Percentiles rank a stretch among this genome's conserved stretches.
These are phyloP conservation scores for Psettodes erumei DNA, from an alignment of 2,113 vertebrate genomes.

Conservation along the genomic window DNA sequence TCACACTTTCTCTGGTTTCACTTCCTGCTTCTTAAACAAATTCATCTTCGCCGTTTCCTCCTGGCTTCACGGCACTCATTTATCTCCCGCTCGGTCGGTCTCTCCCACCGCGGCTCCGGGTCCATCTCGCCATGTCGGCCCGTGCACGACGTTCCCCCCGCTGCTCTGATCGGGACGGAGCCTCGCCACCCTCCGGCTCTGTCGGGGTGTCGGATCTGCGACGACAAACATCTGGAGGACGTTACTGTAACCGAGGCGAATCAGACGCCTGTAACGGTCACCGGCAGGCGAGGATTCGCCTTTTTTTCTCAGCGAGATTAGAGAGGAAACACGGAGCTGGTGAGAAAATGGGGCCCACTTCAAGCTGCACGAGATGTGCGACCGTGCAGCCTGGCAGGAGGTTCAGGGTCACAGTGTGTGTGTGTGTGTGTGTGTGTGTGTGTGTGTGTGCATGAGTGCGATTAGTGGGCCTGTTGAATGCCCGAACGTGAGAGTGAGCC, in stretches of 20 bases:
- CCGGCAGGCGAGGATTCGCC: slow-evolving; percentile 48
- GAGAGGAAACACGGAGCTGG: slow-evolving; percentile 48
- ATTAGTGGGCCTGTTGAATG: slow-evolving; percentile 48
- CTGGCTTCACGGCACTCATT: slow-evolving; percentile 24
- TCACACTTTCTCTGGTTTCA: slow-evolving; percentile 18
- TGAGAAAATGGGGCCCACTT: slow-evolving; percentile 59
- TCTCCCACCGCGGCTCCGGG: slow-evolving; percentile 48
- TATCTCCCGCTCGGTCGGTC: slow-evolving; percentile 29
- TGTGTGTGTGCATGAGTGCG: slow-evolving; percentile 14
- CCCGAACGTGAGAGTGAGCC: slow-evolving; percentile 69
- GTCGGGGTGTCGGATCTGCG: slow-evolving; percentile 66
- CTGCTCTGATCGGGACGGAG: slow-evolving; percentile 25
- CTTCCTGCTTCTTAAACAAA: slow-evolving; percentile 14
- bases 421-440: slow-evolving; percentile 17
- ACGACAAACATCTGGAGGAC: slow-evolving; percentile 76
- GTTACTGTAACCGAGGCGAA: slow-evolving; percentile 74
- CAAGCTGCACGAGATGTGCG: slow-evolving; percentile 26
- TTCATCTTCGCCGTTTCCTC: not conserved
- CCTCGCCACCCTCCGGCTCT: slow-evolving; percentile 20
- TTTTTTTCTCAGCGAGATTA: slow-evolving; percentile 38
- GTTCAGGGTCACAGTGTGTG: slow-evolving; percentile 35
- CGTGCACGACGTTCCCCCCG: slow-evolving; percentile 26
- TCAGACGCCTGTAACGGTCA: slow-evolving; percentile 64
- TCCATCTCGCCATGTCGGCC: slow-evolving; percentile 26
- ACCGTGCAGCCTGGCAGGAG: slow-evolving; percentile 25